A percentile compares a stretch with the other conserved stretches of the same genome.
These are phyloP conservation scores for Patiria miniata DNA, from an alignment of 35 echinoderm and acorn worm genomes.

Conservation along the genomic window DNA sequence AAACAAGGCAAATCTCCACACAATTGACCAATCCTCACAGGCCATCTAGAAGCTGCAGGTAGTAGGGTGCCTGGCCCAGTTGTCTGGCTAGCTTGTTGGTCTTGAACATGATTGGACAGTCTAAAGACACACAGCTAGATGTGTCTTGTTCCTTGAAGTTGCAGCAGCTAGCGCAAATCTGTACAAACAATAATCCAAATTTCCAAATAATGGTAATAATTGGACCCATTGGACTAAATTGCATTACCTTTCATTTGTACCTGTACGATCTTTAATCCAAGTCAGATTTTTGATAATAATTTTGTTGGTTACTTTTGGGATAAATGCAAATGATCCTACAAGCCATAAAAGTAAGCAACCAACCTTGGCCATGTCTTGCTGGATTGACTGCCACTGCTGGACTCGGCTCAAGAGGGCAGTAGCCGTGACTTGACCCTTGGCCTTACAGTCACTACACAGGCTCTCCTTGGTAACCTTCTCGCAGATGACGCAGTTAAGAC, in stretches of 20 bases:
- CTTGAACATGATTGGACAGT: constrained; percentile 71
- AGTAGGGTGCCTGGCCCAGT: background rate
- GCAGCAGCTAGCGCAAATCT: constrained; percentile 79
- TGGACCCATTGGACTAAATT: background rate
- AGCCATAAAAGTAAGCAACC: no score
- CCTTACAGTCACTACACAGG: constrained; percentile 71
- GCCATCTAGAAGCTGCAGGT: constrained; percentile 3
- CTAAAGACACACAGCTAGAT: constrained; percentile 54
- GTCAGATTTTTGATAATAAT: no score
- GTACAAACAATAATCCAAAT: background rate
- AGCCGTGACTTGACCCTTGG: constrained; percentile 61
- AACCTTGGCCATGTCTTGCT: constrained; percentile 71
- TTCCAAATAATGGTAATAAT: background rate
- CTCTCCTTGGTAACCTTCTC: constrained; percentile 80
- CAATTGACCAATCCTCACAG: constrained; percentile 9
- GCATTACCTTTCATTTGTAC: background rate
- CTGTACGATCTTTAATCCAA: background rate
- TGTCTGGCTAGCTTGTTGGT: background rate
- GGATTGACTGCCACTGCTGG: constrained; percentile 58
- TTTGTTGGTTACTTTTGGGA: no score
- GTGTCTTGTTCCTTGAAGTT: constrained; percentile 56
- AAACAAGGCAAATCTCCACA: background rate
- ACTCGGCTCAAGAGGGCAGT: constrained; percentile 60
- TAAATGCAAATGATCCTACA: background rate
- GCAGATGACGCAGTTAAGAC: constrained; percentile 86